A percentile compares a stretch with the other conserved stretches of the same genome.
Evolutionary conservation across 37 sponge, comb jelly and placozoan species (phyloP).

Genomic region (Agelas oroides): DNA sequence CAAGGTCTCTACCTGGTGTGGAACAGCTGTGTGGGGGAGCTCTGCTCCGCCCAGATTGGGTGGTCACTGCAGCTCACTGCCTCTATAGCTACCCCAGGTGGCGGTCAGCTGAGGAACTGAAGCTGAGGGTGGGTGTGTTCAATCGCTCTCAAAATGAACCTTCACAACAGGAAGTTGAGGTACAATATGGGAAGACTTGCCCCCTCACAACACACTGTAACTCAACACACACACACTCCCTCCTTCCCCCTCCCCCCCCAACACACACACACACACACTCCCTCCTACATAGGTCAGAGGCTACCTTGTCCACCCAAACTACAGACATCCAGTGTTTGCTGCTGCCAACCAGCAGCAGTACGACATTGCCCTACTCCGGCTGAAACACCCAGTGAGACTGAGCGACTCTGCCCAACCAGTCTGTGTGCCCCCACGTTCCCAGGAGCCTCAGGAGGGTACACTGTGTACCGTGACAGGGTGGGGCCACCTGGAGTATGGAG

Average conservation of each 20-base stretch:
- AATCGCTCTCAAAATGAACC: conserved; percentile 23
- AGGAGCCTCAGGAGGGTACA: conserved; percentile 23
- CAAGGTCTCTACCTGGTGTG: not conserved
- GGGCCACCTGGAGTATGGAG: conserved; percentile 19
- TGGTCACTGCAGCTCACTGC: conserved; percentile 70
- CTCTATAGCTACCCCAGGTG: not conserved
- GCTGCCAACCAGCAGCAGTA: not conserved
- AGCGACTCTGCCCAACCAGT: not conserved
- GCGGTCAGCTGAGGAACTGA: not conserved
- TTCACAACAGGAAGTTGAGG: conserved; percentile 6
- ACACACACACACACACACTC: not conserved
- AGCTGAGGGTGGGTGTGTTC: conserved; percentile 49
- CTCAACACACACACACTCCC: too few relatives aligned
- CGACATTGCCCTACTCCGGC: conserved; percentile 56
- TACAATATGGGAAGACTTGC: not conserved
- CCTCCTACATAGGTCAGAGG: not conserved
- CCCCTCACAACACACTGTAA: too few relatives aligned
- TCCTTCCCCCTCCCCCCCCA: not conserved
- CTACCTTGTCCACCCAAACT: conserved; percentile 12
- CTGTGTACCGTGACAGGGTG: conserved; percentile 62
- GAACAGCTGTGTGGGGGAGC: conserved; percentile 47
- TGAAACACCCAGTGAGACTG: conserved; percentile 23
- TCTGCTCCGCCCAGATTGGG: conserved; percentile 52
- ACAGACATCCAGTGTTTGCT: not conserved
- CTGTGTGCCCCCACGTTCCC: conserved; percentile 32